A percentile compares a stretch with the other conserved stretches of the same genome.
phyloP scores from a whole-genome alignment of 2,797 vertebrate genomes.

The Manis pentadactyla region DNA sequence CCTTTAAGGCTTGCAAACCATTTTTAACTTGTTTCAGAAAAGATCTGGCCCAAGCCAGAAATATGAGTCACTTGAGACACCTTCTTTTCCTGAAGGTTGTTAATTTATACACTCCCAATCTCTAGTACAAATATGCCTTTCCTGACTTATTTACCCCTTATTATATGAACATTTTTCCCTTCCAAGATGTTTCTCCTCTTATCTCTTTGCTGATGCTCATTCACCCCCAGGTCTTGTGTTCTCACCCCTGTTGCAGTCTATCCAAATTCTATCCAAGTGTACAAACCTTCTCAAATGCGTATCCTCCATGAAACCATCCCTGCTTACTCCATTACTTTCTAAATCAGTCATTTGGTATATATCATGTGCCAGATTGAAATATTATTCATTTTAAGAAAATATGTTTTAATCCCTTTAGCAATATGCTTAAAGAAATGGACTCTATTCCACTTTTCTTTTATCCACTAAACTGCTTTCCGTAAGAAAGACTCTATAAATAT shows the following conservation, averaged over 20 bases:
- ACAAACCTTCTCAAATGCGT: neutral
- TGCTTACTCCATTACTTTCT: neutral
- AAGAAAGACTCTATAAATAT: neutral
- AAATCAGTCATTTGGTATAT: neutral
- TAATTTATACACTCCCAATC: neutral
- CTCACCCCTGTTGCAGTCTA: neutral
- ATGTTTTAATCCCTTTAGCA: constrained; percentile 14
- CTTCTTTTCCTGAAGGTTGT: neutral
- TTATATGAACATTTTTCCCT: neutral
- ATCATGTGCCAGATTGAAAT: neutral
- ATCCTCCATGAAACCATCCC: neutral
- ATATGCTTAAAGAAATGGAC: constrained; percentile 22
- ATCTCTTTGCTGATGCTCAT: neutral
- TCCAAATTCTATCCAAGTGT: neutral
- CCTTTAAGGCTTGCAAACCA: neutral
- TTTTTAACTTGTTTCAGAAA: constrained; percentile 46
- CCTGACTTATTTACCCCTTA: neutral
- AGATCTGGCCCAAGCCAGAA: neutral
- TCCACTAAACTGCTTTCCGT: neutral
- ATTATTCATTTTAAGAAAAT: neutral
- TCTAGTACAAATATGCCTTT: neutral
- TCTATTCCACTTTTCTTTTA: neutral
- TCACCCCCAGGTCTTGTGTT: neutral
- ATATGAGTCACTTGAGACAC: neutral
- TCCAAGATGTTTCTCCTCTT: neutral